Evolutionary conservation across 2,888 invertebrate genomes (phyloP).

Genomic region (Prenolepis imparis): DNA sequence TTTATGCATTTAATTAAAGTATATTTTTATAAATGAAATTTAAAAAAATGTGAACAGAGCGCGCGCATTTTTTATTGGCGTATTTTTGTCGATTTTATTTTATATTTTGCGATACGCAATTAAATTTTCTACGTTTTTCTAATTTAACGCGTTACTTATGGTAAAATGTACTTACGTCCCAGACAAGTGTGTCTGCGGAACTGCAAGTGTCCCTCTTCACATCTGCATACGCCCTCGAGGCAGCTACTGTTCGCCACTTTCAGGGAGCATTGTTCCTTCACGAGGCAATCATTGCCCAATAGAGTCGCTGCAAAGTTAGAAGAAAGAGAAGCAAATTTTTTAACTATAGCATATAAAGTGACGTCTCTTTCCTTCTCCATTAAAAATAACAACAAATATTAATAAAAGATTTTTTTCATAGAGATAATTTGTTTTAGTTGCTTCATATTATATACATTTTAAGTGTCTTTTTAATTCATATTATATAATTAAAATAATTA

Average conservation of each 20-base stretch:
- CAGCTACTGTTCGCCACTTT: slow-evolving; percentile 96
- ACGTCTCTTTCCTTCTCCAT: not conserved
- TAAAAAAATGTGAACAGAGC: not conserved
- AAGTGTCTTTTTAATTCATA: not conserved
- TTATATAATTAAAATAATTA: too few relatives aligned
- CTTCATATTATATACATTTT: not conserved
- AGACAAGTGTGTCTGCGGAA: slow-evolving; percentile 96
- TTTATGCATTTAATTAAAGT: not conserved
- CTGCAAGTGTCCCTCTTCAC: slow-evolving; percentile 94
- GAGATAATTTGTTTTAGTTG: not conserved
- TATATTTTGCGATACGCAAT: not conserved
- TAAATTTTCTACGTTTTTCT: not conserved
- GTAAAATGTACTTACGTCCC: slow-evolving; percentile 91
- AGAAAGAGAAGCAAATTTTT: not conserved
- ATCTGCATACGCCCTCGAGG: slow-evolving; percentile 93
- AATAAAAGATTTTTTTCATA: not conserved
- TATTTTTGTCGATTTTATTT: not conserved
- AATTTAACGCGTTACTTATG: not conserved
- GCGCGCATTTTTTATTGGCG: not conserved
- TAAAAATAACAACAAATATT: not conserved
- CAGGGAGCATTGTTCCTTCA: slow-evolving; percentile 94
- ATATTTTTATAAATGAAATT: slow-evolving; percentile 2
- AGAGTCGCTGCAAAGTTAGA: slow-evolving; percentile 91
- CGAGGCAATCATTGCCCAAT: slow-evolving; percentile 93
- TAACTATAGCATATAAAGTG: not conserved